A percentile compares a stretch with the other conserved stretches of the same genome.
phyloP scores from a whole-genome alignment of 2,888 invertebrate genomes.

The Acronicta leporina region DNA sequence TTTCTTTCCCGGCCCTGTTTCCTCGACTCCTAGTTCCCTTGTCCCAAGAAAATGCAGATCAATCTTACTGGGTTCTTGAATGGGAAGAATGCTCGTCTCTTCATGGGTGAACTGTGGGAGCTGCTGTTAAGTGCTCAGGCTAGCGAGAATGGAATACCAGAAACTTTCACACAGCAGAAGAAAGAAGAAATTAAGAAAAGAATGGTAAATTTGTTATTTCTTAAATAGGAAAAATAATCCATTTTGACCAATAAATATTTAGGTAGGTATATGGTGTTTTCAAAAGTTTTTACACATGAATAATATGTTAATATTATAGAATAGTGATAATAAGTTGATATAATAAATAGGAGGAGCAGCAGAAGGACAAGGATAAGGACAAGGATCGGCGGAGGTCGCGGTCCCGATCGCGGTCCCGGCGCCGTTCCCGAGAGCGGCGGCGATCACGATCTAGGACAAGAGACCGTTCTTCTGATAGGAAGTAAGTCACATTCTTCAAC shows the following conservation, averaged over 20 bases:
- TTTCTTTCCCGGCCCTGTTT: constrained; percentile 83
- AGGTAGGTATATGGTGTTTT: neutral
- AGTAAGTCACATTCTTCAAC: constrained; percentile 65
- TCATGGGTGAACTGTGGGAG: constrained; percentile 99
- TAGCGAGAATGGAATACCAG: constrained; percentile 98
- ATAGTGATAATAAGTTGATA: neutral
- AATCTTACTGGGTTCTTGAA: constrained; percentile 99
- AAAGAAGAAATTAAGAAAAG: constrained; percentile 98
- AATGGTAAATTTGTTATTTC: constrained; percentile 89
- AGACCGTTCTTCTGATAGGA: constrained; percentile 81
- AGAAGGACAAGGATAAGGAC: constrained; percentile 92
- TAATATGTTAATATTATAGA: neutral
- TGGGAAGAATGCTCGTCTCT: constrained; percentile 98
- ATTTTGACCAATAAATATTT: too few species aligned
- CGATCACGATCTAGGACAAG: constrained; percentile 78
- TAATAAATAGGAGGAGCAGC: constrained; percentile 78
- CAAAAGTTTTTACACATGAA: neutral
- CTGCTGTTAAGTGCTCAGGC: constrained; percentile 98
- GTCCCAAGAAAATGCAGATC: constrained; percentile 99
- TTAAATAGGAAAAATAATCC: neutral
- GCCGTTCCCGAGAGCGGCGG: constrained; percentile 78
- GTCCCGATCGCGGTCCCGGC: constrained; percentile 77
- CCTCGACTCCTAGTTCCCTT: constrained; percentile 93
- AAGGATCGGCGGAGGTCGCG: constrained; percentile 89
- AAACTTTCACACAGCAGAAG: constrained; percentile 97